Percentiles rank a stretch among this genome's conserved stretches.
These are phyloP conservation scores for Phoronis australis DNA, from an alignment of 2,888 invertebrate species.

Conservation along the genomic window DNA sequence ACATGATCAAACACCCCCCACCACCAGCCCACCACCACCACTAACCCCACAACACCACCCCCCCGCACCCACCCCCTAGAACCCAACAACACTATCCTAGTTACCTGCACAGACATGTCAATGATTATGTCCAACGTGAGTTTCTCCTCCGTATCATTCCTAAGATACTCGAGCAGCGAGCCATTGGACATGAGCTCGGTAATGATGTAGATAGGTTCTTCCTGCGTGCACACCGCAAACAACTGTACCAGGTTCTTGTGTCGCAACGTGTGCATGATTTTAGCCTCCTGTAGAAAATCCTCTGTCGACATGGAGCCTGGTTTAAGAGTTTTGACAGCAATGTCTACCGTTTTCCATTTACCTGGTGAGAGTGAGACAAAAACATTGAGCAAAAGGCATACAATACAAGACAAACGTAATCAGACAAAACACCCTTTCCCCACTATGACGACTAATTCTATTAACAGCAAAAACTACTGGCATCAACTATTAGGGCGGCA, in stretches of 20 bases:
- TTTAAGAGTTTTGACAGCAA: conserved; percentile 89
- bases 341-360: conserved; percentile 90
- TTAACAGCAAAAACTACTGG: too few relatives aligned
- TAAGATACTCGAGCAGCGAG: conserved; percentile 79
- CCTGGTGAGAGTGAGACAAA: too few relatives aligned
- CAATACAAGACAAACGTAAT: too few relatives aligned
- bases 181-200: conserved; percentile 90
- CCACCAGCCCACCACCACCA: too few relatives aligned
- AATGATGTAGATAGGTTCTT: conserved; percentile 82
- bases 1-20: too few relatives aligned
- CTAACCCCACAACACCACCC: too few relatives aligned
- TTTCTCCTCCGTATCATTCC: conserved; percentile 74
- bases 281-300: conserved; percentile 81
- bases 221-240: conserved; percentile 80
- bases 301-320: conserved; percentile 90
- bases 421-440: too few relatives aligned
- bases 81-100: too few relatives aligned
- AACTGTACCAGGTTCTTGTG: conserved; percentile 70
- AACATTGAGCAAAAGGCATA: too few relatives aligned
- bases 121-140: conserved; percentile 63
- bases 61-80: too few relatives aligned
- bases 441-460: too few relatives aligned
- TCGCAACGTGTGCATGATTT: conserved; percentile 15
- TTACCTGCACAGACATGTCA: conserved; percentile 84
- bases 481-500: too few relatives aligned